Conservation (phyloP, 2,113 vertebrate species). For the Epinephelus fuscoguttatus region DNA sequence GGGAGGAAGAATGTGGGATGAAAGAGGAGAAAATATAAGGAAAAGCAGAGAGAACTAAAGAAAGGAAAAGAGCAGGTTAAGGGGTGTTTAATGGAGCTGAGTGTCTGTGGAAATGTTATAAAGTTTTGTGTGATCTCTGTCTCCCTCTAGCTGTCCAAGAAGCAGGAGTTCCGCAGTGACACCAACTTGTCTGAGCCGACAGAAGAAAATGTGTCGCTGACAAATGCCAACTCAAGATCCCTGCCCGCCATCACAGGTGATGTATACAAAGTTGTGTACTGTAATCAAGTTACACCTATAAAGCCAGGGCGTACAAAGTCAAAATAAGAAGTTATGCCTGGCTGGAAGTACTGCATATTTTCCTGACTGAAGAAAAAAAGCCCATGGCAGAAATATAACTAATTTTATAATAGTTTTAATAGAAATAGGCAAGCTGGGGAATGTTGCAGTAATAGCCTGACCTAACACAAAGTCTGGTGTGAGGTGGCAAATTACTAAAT, state of each 20-base stretch:
- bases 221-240: constrained; percentile 89
- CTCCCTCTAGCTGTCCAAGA: constrained; percentile 91
- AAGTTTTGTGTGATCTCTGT: constrained; percentile 62
- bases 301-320: background rate
- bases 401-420: background rate
- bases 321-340: constrained; percentile 4
- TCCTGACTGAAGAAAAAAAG: constrained; percentile 1
- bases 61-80: background rate
- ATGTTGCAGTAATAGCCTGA: background rate
- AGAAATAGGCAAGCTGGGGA: constrained; percentile 13
- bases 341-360: background rate
- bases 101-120: background rate
- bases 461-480: constrained; percentile 12
- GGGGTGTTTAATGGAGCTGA: background rate
- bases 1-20: background rate
- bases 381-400: constrained; percentile 2
- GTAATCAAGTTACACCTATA: background rate
- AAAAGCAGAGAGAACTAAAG: background rate
- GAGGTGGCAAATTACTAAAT: constrained; percentile 3
- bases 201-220: constrained; percentile 74
- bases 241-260: constrained; percentile 95
- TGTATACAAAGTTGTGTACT: background rate
- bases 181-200: constrained; percentile 95
- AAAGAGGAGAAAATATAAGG: background rate
- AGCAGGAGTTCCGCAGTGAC: constrained; percentile 97